Conservation (phyloP, 2,113 vertebrate genomes). For the Gasterosteus aculeatus region DNA sequence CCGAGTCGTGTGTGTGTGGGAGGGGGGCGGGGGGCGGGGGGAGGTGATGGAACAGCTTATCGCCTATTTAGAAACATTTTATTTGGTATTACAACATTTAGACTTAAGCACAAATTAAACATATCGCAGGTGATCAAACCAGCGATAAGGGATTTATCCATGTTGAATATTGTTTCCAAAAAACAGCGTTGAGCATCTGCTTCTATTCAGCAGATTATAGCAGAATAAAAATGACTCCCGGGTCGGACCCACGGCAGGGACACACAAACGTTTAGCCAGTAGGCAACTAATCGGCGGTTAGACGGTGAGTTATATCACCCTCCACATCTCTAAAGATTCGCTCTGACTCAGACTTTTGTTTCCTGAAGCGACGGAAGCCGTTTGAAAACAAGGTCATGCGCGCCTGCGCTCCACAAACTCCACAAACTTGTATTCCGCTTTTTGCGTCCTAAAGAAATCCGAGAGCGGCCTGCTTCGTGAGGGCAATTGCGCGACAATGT, state of each 20-base stretch:
- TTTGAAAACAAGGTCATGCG: not conserved
- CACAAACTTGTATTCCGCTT: not conserved
- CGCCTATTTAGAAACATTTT: slow-evolving; percentile 17
- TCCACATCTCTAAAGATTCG: slow-evolving; percentile 6
- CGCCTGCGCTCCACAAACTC: slow-evolving; percentile 7
- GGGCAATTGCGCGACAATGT: slow-evolving; percentile 30
- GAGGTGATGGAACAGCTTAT: not conserved
- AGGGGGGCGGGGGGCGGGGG: not conserved
- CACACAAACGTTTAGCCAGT: slow-evolving; percentile 43
- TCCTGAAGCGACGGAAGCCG: not conserved
- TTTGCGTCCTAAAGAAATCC: not conserved
- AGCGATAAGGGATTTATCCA: slow-evolving; percentile 47
- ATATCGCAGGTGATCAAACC: slow-evolving; percentile 37
- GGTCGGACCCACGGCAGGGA: slow-evolving; percentile 29
- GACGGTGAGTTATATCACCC: slow-evolving; percentile 6
- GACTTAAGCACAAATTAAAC: slow-evolving; percentile 38
- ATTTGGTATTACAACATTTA: slow-evolving; percentile 33
- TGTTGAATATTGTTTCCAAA: not conserved
- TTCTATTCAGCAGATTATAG: slow-evolving; percentile 53
- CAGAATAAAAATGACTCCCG: slow-evolving; percentile 39
- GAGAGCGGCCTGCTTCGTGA: slow-evolving; percentile 15
- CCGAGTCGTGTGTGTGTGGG: not conserved
- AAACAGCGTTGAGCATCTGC: slow-evolving; percentile 53
- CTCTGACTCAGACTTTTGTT: slow-evolving; percentile 18
- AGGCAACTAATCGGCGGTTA: slow-evolving; percentile 5